Conservation (phyloP, 2,888 invertebrate species). For the Scaptomyza polygonia region DNA sequence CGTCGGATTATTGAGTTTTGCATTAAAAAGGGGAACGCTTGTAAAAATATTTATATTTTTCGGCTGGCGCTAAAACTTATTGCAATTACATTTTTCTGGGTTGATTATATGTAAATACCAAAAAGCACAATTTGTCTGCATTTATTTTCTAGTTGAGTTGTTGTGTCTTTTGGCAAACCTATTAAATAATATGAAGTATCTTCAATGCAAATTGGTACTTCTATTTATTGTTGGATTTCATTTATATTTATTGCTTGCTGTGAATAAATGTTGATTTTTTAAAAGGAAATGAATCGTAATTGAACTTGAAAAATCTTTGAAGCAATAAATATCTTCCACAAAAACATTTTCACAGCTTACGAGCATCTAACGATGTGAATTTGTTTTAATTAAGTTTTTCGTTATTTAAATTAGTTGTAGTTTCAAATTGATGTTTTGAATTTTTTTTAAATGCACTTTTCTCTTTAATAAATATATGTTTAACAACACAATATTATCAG, state of each 20-base stretch:
- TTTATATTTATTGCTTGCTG: background rate
- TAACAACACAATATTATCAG: too few species aligned
- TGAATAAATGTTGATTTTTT: slow-evolving; percentile 2
- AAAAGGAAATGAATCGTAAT: background rate
- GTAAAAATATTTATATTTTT: slow-evolving; percentile 68
- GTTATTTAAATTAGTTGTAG: too few species aligned
- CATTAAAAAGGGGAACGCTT: slow-evolving; percentile 60
- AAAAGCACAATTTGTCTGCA: background rate
- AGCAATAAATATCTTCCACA: background rate
- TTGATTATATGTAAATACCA: slow-evolving; percentile 1
- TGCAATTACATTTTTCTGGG: slow-evolving; percentile 21
- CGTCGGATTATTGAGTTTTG: slow-evolving; percentile 67
- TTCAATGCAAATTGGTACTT: background rate
- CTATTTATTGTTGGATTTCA: background rate
- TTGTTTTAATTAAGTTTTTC: too few species aligned
- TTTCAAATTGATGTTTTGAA: too few species aligned
- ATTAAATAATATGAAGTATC: background rate
- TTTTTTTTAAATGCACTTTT: too few species aligned
- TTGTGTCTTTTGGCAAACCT: background rate
- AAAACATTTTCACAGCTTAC: background rate
- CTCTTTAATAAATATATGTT: too few species aligned
- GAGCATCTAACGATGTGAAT: background rate
- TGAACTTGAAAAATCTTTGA: background rate
- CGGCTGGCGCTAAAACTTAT: slow-evolving; percentile 60
- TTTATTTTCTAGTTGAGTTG: slow-evolving; percentile 10